Conservation (phyloP, 2,797 vertebrate genomes). For the Aplochiton taeniatus region DNA sequence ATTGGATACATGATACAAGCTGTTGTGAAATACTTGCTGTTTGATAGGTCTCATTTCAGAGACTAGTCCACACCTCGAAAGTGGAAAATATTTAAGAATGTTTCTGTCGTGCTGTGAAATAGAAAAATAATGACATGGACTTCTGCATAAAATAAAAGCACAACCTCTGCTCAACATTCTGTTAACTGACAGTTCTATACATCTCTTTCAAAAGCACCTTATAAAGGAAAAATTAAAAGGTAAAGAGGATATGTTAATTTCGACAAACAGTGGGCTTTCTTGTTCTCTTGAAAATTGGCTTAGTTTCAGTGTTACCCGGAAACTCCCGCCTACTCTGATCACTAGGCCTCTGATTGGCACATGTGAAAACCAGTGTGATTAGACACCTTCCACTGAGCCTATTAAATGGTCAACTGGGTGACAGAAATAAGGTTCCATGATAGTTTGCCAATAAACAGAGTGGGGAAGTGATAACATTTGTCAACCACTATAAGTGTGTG, state of each 20-base stretch:
- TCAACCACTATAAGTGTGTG: neutral
- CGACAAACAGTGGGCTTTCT: neutral
- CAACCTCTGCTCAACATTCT: constrained; percentile 33
- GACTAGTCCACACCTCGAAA: constrained; percentile 46
- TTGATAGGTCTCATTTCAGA: constrained; percentile 46
- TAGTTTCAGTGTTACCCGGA: no score
- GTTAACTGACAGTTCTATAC: constrained; percentile 20
- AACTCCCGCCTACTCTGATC: no score
- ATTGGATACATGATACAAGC: constrained; percentile 5
- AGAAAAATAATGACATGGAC: constrained; percentile 41
- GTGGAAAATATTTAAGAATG: constrained; percentile 40
- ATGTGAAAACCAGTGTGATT: no score
- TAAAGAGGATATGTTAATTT: neutral
- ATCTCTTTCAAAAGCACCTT: constrained; percentile 41
- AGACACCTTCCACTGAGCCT: no score
- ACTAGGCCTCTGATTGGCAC: no score
- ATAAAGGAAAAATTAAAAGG: constrained; percentile 24
- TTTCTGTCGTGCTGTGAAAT: constrained; percentile 69
- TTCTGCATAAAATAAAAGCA: constrained; percentile 45
- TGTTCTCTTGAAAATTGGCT: neutral
- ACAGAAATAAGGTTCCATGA: no score
- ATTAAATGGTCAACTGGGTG: no score
- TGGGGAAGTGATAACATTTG: no score
- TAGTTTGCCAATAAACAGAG: no score
- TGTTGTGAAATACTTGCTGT: constrained; percentile 34